Evolutionary conservation across 2,888 invertebrate genomes (phyloP), one percentile per base, ranked within the genome.

Genomic region (Carpatolechia fugitivella): DNA sequence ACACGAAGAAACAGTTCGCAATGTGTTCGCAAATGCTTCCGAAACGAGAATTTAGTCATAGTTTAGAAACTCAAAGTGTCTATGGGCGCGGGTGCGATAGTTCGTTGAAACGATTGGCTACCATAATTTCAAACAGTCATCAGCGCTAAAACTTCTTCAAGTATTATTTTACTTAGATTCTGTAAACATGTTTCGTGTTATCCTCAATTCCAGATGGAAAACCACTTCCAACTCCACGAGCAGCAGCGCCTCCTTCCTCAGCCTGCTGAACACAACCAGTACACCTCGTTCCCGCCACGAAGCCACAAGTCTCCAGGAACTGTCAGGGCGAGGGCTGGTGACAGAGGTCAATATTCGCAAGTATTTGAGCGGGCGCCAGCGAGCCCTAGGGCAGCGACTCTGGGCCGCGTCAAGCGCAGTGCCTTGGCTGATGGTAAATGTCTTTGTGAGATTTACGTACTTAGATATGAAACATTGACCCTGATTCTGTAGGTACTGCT

Each of bases 301-400:
- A 66, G 65, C 0, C 78, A 80, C 56, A 70, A 76, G 41, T 80
- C 83, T 4, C 78, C 82, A 0, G 86, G 84, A 0, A 88, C 84
- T 1, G 84, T 88, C 47, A 74, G 81, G 44, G 83, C 83, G 1
- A 78, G 80, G 50, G 86, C 90, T 49, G 90, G 90, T 0, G 90
- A 90, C 58, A 75, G 85, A 35, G 90, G 90, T 40, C 88, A 90
- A 64, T 91, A 91, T 66, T 87, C 86, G 11, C 90, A 91, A 73
- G 90, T 90, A 46, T 93, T 92, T 61, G 92, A 92, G 64, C 88
- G 91, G 72, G 91, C 91, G 8, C 91, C 92, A 7, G 74, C 90
- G 0, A 92, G 91, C 65, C 92, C 92, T 0, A 70, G 91, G 67
- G 76, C 91, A 5, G 83, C 83, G 44, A 81, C 91, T 53, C 74